Base-by-base conservation (phyloP, 1,140 invertebrate genomes). In the Ectropis grisescens region DNA sequence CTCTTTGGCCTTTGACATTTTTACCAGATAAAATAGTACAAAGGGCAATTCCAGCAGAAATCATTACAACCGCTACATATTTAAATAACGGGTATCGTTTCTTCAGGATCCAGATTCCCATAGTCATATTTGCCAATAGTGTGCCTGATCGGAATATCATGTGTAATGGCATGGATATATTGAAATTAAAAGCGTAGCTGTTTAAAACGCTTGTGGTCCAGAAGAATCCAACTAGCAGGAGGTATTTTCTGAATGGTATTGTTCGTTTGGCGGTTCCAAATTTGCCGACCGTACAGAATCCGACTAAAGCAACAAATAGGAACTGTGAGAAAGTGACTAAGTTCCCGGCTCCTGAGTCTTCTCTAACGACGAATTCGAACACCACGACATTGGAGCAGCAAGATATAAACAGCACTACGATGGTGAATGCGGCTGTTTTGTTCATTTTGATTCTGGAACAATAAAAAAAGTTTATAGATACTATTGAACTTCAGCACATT, bases 61-160 rank as follows among this genome's bases (percentile, higher is more conserved):
- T 98, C 86, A 98, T 91, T 1, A 91, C 72, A 10, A 99, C 94
- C 8, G 97, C 95, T 9, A 96, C 29, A 82, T 98, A 98, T 78
- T 99, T 98, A 8, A 88, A 86, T 2, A 90, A 72, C 8, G 88
- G 85, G 61, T 99, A 99, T 46, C 85, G 85, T 66, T 91, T 95
- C 53, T 95, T 93, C 10, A 98, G 69, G 36, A 98, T 91, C 42
- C 97, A 83, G 10, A 97, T 92, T 27, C 96, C 95, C 89, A 99
- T 92, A 28, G 98, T 87, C 90, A 99, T 93, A 78, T 97, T 98
- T 0, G 97, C 95, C 83, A 99, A 95, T 12, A 99, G 82, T 16
- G 97, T 98, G 3, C 97, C 97, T 22, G 97, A 91, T 85, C 97
- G 87, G 69, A 99, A 99, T 69, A 99, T 99, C 91, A 99, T 98